A percentile compares a stretch with the other conserved stretches of the same genome.
Conservation (phyloP, 1,140 invertebrate genomes). For the Ruditapes philippinarum region DNA sequence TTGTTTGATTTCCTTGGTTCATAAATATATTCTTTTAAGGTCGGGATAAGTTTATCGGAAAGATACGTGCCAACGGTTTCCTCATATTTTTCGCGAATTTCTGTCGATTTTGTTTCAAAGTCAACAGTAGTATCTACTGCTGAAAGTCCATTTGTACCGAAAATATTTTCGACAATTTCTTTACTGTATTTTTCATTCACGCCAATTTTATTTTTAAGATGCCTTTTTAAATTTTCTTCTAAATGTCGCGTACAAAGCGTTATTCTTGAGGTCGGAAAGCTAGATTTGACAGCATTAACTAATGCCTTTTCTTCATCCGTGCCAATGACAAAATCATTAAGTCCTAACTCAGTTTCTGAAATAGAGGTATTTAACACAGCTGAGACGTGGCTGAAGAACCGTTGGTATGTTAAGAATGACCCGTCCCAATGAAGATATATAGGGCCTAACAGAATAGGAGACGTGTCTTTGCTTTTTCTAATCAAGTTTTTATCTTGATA, state of each 20-base stretch:
- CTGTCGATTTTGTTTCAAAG: not conserved
- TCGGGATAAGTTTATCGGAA: not conserved
- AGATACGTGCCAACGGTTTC: not conserved
- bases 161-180: not conserved
- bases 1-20: not conserved
- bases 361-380: not conserved
- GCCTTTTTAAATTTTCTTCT: slow-evolving; percentile 27
- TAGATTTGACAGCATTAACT: not conserved
- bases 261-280: not conserved
- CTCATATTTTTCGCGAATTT: not conserved
- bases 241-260: slow-evolving; percentile 46
- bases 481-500: not conserved
- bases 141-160: not conserved
- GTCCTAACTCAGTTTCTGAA: not conserved
- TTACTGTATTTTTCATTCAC: not conserved
- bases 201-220: slow-evolving; percentile 28
- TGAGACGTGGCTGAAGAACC: not conserved
- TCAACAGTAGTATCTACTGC: not conserved
- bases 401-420: slow-evolving; percentile 5
- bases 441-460: slow-evolving; percentile 36
- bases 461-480: not conserved
- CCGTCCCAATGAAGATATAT: slow-evolving; percentile 54
- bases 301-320: slow-evolving; percentile 50
- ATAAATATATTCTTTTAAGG: slow-evolving; percentile 14
- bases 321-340: slow-evolving; percentile 23